These are phyloP conservation scores for Gasteruption jaculator DNA, from an alignment of 2,888 invertebrate species.

Conservation along the genomic window DNA sequence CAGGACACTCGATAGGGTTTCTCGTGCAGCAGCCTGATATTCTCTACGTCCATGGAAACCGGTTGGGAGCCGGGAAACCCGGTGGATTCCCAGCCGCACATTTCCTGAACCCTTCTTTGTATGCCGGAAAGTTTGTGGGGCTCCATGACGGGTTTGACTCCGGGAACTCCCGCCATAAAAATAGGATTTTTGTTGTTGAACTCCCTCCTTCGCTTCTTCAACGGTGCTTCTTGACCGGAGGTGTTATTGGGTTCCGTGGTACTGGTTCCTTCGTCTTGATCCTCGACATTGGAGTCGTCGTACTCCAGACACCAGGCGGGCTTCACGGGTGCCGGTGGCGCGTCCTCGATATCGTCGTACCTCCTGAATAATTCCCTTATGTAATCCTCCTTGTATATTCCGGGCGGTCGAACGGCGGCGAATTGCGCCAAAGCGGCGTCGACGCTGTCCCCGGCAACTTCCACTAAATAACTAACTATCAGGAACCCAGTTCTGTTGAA, in stretches of 20 bases:
- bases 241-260: too few relatives aligned
- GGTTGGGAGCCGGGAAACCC: conserved; percentile 98
- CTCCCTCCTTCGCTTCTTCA: conserved; percentile 55
- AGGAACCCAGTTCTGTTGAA: conserved; percentile 98
- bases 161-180: conserved; percentile 86
- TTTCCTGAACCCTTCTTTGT: conserved; percentile 70
- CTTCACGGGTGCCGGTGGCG: conserved; percentile 65
- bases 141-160: conserved; percentile 68
- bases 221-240: conserved; percentile 15
- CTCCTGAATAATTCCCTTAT: conserved; percentile 84
- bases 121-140: conserved; percentile 58
- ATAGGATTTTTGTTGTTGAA: conserved; percentile 58
- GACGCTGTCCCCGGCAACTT: conserved; percentile 76
- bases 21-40: conserved; percentile 69
- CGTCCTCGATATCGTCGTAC: conserved; percentile 65
- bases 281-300: conserved; percentile 34
- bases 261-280: conserved; percentile 31
- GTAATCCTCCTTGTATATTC: conserved; percentile 97
- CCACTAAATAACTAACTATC: conserved; percentile 86
- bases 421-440: conserved; percentile 80
- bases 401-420: conserved; percentile 76
- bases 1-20: conserved; percentile 95
- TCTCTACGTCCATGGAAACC: conserved; percentile 87
- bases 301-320: conserved; percentile 85
- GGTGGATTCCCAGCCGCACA: conserved; percentile 73